These are phyloP conservation scores for Pitangus sulphuratus DNA, from an alignment of 2,797 vertebrate species.

Conservation along the genomic window DNA sequence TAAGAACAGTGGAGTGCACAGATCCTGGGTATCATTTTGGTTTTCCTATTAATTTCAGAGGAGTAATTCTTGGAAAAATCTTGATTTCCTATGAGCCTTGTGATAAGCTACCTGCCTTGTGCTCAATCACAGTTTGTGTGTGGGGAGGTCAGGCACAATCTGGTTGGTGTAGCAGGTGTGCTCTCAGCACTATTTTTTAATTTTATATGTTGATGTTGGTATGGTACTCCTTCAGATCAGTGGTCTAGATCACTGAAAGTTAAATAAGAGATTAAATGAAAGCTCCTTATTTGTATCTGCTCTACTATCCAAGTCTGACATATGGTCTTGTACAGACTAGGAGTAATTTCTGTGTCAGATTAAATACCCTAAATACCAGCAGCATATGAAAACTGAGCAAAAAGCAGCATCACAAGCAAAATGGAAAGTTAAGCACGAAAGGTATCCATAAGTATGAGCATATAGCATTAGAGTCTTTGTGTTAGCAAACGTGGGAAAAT, in stretches of 20 bases:
- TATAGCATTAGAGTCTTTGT: not conserved
- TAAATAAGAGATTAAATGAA: slow-evolving; percentile 1
- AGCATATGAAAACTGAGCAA: not conserved
- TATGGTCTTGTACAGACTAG: not conserved
- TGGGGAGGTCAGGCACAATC: not conserved
- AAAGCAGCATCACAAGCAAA: not conserved
- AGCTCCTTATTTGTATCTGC: slow-evolving; percentile 3
- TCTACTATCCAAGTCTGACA: not conserved
- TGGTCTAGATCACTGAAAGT: not conserved
- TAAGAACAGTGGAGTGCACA: not conserved
- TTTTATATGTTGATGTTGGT: not conserved
- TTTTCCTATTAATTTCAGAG: not conserved
- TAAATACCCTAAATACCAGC: not conserved
- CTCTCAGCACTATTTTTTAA: not conserved
- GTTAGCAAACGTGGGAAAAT: not conserved
- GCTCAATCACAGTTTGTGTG: not conserved
- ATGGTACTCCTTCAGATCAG: not conserved
- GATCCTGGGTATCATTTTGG: not conserved
- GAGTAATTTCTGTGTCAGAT: not conserved
- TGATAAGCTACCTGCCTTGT: not conserved
- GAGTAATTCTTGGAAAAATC: not conserved
- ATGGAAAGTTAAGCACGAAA: not conserved
- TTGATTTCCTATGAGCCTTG: not conserved
- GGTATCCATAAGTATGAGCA: not conserved
- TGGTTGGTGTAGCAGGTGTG: not conserved